These are phyloP conservation scores for Sinocyclocheilus rhinocerous DNA, from an alignment of 2,113 vertebrate genomes.

Conservation along the genomic window DNA sequence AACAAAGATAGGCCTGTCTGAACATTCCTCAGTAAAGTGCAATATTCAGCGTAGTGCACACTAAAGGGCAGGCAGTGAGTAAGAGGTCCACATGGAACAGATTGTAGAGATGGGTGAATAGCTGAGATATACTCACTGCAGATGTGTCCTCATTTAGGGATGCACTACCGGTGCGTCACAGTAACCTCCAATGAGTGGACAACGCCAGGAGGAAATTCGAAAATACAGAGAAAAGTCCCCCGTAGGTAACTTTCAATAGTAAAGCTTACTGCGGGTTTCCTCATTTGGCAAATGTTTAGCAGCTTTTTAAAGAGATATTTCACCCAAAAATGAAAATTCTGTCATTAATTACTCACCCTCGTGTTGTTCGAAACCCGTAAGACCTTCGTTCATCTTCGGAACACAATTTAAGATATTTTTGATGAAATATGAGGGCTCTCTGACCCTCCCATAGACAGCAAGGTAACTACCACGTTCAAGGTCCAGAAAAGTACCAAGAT, in stretches of 20 bases:
- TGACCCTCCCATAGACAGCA: too few relatives aligned
- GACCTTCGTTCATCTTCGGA: too few relatives aligned
- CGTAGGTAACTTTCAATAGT: conserved; percentile 5
- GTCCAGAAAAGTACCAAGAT: too few relatives aligned
- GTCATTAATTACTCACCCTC: too few relatives aligned
- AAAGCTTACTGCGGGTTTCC: conserved; percentile 10
- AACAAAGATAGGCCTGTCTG: not conserved
- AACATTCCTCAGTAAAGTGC: conserved; percentile 47
- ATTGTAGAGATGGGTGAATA: conserved; percentile 60
- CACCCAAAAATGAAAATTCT: too few relatives aligned
- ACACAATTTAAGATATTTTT: too few relatives aligned
- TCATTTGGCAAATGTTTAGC: conserved; percentile 43
- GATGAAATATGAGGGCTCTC: too few relatives aligned
- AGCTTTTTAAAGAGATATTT: not conserved
- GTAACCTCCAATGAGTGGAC: conserved; percentile 60
- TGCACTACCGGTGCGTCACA: conserved; percentile 61
- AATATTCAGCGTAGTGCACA: conserved; percentile 33
- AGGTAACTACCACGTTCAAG: too few relatives aligned
- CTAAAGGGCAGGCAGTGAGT: conserved; percentile 38
- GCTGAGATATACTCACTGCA: conserved; percentile 47
- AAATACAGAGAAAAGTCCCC: conserved; percentile 1
- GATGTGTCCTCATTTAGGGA: conserved; percentile 58
- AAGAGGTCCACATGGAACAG: not conserved
- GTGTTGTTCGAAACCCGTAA: too few relatives aligned
- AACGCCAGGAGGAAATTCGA: not conserved